A percentile compares a stretch with the other conserved stretches of the same genome.
phyloP scores from a whole-genome alignment of 2,113 vertebrate genomes.

The Hemiscyllium ocellatum region DNA sequence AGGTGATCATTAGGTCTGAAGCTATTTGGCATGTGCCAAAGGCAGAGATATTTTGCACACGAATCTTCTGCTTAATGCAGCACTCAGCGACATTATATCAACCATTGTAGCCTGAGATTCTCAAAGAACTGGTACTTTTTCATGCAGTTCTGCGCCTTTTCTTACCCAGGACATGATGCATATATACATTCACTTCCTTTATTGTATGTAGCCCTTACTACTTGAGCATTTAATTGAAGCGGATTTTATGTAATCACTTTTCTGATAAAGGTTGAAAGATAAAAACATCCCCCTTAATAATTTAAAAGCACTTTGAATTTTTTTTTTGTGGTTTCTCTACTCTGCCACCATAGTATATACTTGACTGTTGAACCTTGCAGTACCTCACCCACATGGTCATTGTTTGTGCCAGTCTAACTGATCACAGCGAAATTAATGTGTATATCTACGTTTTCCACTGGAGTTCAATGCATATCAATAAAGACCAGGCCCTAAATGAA shows the following conservation, averaged over 20 bases:
- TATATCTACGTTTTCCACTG: not conserved
- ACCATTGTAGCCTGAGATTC: not conserved
- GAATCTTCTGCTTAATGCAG: not conserved
- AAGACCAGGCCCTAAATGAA: not conserved
- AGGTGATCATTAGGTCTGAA: not conserved
- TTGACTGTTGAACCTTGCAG: not conserved
- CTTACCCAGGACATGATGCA: not conserved
- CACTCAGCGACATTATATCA: not conserved
- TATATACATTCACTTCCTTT: not conserved
- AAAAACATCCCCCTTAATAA: not conserved
- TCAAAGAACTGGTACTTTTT: not conserved
- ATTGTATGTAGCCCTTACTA: not conserved
- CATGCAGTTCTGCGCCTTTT: not conserved
- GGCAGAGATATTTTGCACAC: slow-evolving; percentile 2
- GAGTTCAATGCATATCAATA: not conserved
- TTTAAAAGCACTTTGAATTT: not conserved
- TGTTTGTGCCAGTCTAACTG: not conserved
- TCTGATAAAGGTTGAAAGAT: not conserved
- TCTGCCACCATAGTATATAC: too few relatives aligned
- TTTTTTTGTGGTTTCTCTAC: not conserved
- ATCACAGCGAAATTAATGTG: too few relatives aligned
- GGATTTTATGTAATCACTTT: not conserved
- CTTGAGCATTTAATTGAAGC: not conserved
- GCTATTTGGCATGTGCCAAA: not conserved
- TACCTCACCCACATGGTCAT: not conserved